These are phyloP conservation scores for Butorides virescens DNA, from an alignment of 2,113 vertebrate species.

Conservation along the genomic window DNA sequence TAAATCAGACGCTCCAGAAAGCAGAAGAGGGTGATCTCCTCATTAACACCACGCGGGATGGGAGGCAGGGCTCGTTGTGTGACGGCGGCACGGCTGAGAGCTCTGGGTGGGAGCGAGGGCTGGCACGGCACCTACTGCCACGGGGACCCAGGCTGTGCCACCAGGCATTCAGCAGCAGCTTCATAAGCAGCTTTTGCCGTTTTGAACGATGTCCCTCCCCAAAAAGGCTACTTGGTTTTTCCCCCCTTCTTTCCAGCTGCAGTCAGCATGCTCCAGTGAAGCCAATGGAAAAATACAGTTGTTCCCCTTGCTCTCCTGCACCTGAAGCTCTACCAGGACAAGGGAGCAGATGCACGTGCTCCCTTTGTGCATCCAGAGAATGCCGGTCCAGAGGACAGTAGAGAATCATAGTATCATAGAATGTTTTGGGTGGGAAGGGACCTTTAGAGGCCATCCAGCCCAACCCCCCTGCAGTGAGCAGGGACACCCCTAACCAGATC, in stretches of 20 bases:
- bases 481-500: too few relatives aligned
- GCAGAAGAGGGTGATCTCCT: neutral
- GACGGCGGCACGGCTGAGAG: neutral
- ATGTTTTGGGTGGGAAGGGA: too few relatives aligned
- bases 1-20: neutral
- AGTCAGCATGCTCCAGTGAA: neutral
- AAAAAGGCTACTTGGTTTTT: neutral
- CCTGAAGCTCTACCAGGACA: neutral
- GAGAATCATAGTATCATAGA: too few relatives aligned
- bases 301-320: neutral
- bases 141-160: neutral
- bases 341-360: neutral
- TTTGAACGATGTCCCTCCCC: neutral
- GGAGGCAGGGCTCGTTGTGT: neutral
- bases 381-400: neutral
- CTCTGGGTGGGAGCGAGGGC: neutral
- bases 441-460: too few relatives aligned
- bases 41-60: rapidly evolving
- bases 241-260: neutral
- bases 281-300: neutral
- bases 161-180: neutral
- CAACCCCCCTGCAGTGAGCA: too few relatives aligned
- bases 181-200: neutral
- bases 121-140: neutral
- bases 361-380: rapidly evolving